Evolutionary conservation across 1,140 invertebrate species (phyloP), one percentile per base, ranked within the genome.

Genomic region (Pinna nobilis): DNA sequence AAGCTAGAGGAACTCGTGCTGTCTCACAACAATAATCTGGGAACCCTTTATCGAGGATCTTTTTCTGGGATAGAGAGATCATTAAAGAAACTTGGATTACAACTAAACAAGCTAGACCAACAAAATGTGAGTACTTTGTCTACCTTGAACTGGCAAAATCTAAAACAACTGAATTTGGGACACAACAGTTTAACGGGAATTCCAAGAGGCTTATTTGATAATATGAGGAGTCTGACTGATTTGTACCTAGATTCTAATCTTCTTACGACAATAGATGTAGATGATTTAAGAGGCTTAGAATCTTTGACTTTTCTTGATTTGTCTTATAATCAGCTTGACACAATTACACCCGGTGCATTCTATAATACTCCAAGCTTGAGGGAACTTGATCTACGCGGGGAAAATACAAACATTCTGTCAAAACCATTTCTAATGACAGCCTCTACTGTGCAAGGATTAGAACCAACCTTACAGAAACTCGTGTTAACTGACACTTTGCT

Each of bases 91-190:
- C 74, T 76, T 44, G 74, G 68, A 13, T 41, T 76, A 11, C 63
- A 76, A 39, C 25, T 76, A 13, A 76, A 76, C 44, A 68, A 61
- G 49, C 33, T 76, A 30, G 63, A 69, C 25, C 61, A 69, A 50
- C 59, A 35, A n/a, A 75, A 59, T 25, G 50, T 75, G 1, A 60
- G 67, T n/a, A 35, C 66, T 28, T 35, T 75, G n/a, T 66, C 73
- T 0, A 32, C 66, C 0, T 37, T 49, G 28, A 51, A 50, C 9
- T 75, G 73, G 73, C 23, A 32, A 1, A 63, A 51, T 7, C 47
- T 75, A 23, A 63, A 65, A 60, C 67, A 75, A 30, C 41, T 75
- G 28, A 75, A 75, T 60, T 61, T 75, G 13, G 73, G 73, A 15
- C 73, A 75, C 23, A 75, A 75, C 37, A 70, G 51, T 28, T n/a